These are phyloP conservation scores for Penaeus vannamei DNA, from an alignment of 1,140 invertebrate species.

Conservation along the genomic window DNA sequence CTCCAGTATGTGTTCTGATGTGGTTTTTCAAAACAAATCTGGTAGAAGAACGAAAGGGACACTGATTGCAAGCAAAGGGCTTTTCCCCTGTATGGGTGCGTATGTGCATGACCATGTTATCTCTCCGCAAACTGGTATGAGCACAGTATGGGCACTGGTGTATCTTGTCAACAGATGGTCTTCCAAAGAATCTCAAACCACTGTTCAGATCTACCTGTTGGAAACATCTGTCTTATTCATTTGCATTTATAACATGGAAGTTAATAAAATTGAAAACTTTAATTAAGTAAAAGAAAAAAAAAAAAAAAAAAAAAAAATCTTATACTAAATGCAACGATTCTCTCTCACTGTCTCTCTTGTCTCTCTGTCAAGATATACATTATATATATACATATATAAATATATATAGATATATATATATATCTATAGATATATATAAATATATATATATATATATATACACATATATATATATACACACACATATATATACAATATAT, in stretches of 20 bases:
- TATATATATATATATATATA: too few relatives aligned
- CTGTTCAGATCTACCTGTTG: slow-evolving; percentile 62
- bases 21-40: slow-evolving; percentile 46
- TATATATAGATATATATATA: too few relatives aligned
- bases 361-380: too few relatives aligned
- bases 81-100: slow-evolving; percentile 53
- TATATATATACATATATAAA: too few relatives aligned
- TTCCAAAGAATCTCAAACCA: slow-evolving; percentile 52
- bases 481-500: too few relatives aligned
- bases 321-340: too few relatives aligned
- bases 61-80: slow-evolving; percentile 47
- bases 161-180: slow-evolving; percentile 57
- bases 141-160: slow-evolving; percentile 64
- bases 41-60: slow-evolving; percentile 38
- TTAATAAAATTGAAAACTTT: too few relatives aligned
- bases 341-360: too few relatives aligned
- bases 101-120: slow-evolving; percentile 44
- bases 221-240: slow-evolving; percentile 61
- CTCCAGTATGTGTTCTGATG: slow-evolving; percentile 47
- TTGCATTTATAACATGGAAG: not conserved
- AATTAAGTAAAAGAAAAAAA: too few relatives aligned
- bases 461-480: too few relatives aligned
- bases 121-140: slow-evolving; percentile 50
- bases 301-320: too few relatives aligned
- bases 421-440: too few relatives aligned